Percentiles rank a stretch among this genome's conserved stretches.
These are phyloP conservation scores for Prenolepis imparis DNA, from an alignment of 2,888 invertebrate genomes.

Conservation along the genomic window DNA sequence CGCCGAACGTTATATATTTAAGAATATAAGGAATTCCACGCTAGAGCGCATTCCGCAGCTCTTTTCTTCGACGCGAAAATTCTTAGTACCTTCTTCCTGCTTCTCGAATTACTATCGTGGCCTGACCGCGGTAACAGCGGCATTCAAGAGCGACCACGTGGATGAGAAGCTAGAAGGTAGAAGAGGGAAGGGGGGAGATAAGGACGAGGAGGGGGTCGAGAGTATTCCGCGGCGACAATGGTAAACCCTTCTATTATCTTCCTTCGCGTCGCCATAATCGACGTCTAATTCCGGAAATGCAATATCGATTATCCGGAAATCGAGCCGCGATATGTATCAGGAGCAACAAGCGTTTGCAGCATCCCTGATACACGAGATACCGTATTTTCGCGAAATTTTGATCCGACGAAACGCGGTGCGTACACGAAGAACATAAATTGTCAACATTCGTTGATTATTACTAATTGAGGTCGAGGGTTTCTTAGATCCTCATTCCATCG, in stretches of 20 bases:
- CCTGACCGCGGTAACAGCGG: constrained; percentile 26
- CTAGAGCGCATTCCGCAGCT: constrained; percentile 50
- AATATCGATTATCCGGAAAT: constrained; percentile 70
- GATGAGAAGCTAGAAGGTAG: constrained; percentile 26
- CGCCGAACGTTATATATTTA: constrained; percentile 16
- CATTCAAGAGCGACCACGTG: constrained; percentile 33
- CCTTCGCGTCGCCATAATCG: constrained; percentile 54
- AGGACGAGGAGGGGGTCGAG: not conserved
- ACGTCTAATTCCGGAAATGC: constrained; percentile 66
- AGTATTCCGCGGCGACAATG: constrained; percentile 42
- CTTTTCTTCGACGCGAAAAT: constrained; percentile 58
- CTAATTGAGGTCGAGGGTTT: constrained; percentile 74
- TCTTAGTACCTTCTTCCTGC: constrained; percentile 47
- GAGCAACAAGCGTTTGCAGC: constrained; percentile 19
- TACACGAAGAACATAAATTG: constrained; percentile 65
- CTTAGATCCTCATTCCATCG: constrained; percentile 60
- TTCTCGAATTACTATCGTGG: constrained; percentile 53
- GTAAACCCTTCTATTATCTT: constrained; percentile 59
- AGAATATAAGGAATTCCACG: constrained; percentile 68
- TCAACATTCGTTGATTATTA: constrained; percentile 70
- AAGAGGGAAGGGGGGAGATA: not conserved
- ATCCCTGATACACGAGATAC: not conserved
- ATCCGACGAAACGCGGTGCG: not conserved
- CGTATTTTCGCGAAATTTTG: constrained; percentile 11
- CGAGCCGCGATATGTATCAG: not conserved